Percentiles rank a stretch among this genome's conserved stretches.
Conservation (phyloP, 2,888 invertebrate species). For the Argyresthia goedartella region DNA sequence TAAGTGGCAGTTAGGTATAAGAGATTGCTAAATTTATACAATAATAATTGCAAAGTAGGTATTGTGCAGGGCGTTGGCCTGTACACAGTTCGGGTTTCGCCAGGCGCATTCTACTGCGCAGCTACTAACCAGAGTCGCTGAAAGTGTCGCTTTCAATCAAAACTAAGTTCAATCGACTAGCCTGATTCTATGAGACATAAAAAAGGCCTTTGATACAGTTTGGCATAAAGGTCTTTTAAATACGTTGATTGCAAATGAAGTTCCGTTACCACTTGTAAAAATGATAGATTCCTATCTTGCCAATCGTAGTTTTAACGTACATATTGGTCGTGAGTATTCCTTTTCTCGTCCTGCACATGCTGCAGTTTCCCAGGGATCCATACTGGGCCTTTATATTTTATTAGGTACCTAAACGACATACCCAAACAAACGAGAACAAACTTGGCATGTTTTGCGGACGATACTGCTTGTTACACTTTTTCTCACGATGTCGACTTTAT, state of each 20-base stretch:
- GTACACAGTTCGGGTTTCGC: background rate
- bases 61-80: background rate
- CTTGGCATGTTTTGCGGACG: constrained; percentile 9
- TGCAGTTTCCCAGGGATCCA: constrained; percentile 5
- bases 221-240: too few species aligned
- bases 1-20: too few species aligned
- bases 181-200: background rate
- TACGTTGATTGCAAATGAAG: too few species aligned
- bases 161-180: background rate
- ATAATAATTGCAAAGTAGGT: too few species aligned
- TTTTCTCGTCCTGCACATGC: background rate
- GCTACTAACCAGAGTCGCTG: background rate
- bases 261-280: too few species aligned
- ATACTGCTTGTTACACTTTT: constrained; percentile 8
- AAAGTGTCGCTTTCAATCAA: background rate
- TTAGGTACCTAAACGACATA: constrained; percentile 6
- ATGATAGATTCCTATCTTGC: too few species aligned
- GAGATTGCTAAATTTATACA: too few species aligned
- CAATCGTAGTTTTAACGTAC: too few species aligned
- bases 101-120: background rate
- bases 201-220: too few species aligned
- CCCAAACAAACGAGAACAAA: constrained; percentile 3
- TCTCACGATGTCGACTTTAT: constrained; percentile 5
- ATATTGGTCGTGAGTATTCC: background rate
- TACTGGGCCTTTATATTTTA: constrained; percentile 7